Evolutionary conservation across 2,888 invertebrate genomes (phyloP).

Genomic region (Nymphalis urticae): DNA sequence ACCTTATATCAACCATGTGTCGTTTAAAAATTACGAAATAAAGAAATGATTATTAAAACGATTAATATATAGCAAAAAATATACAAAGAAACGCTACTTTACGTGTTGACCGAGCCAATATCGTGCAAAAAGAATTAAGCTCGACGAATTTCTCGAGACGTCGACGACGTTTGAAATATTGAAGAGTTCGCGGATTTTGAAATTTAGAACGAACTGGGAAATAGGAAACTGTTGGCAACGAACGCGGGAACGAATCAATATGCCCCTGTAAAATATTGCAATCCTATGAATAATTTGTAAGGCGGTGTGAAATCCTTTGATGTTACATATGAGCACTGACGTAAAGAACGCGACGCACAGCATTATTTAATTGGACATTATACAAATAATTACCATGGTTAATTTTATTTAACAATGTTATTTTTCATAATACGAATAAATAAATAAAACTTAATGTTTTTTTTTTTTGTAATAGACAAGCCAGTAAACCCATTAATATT

Average conservation of each 20-base stretch:
- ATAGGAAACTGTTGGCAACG: slow-evolving; percentile 33
- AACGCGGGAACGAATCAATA: slow-evolving; percentile 27
- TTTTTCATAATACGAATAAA: no score
- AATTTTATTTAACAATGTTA: no score
- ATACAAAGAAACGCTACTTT: no score
- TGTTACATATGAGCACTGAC: background rate
- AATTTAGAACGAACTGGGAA: slow-evolving; percentile 21
- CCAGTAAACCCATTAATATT: no score
- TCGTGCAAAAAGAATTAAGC: slow-evolving; percentile 6
- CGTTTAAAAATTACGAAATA: no score
- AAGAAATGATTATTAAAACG: background rate
- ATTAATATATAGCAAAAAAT: no score
- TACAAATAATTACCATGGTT: no score
- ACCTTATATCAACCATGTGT: no score
- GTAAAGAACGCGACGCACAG: background rate
- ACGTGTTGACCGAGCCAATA: background rate
- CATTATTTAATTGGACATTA: no score
- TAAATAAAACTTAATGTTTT: no score
- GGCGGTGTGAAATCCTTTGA: slow-evolving; percentile 12
- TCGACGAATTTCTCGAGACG: slow-evolving; percentile 25
- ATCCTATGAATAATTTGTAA: slow-evolving; percentile 19
- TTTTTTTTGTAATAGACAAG: no score
- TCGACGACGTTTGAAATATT: slow-evolving; percentile 32
- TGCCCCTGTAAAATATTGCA: slow-evolving; percentile 31
- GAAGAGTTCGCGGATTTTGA: slow-evolving; percentile 31